Percentiles rank a stretch among this genome's conserved stretches.
Conservation (phyloP, 1,140 invertebrate species). For the Polypedilum vanderplanki region DNA sequence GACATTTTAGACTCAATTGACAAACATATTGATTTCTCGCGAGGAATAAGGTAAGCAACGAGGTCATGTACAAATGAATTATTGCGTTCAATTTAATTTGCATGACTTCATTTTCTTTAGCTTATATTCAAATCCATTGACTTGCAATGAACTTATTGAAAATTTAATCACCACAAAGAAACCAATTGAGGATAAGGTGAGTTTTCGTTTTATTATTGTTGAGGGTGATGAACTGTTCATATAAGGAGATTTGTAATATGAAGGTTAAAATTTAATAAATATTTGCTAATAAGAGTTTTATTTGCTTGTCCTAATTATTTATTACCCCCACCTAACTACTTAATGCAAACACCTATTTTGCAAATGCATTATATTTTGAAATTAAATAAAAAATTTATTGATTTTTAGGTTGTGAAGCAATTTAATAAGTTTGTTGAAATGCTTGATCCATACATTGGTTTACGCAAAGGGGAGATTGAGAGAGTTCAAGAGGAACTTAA, state of each 20-base stretch:
- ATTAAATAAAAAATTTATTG: not conserved
- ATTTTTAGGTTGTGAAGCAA: not conserved
- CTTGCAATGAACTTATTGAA: not conserved
- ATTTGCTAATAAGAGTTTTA: not conserved
- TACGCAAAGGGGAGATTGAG: not conserved
- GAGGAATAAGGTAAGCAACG: not conserved
- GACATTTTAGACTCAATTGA: conserved; percentile 49
- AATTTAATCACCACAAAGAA: not conserved
- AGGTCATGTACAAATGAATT: not conserved
- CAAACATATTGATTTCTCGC: conserved; percentile 32
- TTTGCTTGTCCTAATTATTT: not conserved
- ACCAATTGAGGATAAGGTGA: not conserved
- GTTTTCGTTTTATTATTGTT: not conserved
- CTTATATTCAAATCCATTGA: not conserved
- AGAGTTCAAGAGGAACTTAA: not conserved
- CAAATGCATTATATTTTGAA: not conserved
- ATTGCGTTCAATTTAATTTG: not conserved
- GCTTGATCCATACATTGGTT: not conserved
- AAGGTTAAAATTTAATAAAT: not conserved
- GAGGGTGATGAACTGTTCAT: not conserved
- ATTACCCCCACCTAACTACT: not conserved
- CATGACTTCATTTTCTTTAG: not conserved
- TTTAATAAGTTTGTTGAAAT: not conserved
- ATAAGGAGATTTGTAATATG: not conserved
- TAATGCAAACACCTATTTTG: too few relatives aligned